Evolutionary conservation across 2,113 vertebrate genomes (phyloP).

Genomic region (Nibea coibor): DNA sequence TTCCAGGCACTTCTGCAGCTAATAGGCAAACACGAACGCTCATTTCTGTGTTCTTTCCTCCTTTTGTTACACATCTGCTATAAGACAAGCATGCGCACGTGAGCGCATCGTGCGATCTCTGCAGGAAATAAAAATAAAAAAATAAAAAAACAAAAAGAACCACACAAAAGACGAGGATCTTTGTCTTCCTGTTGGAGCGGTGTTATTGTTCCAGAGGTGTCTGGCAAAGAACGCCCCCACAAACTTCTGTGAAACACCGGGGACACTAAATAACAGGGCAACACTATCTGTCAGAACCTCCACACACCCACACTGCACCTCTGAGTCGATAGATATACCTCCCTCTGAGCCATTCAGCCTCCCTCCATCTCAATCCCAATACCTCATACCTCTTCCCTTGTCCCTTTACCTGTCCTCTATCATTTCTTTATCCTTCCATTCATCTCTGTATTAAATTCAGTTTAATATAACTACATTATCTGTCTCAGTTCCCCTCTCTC

Average conservation of each 20-base stretch:
- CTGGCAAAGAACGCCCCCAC: slow-evolving; percentile 47
- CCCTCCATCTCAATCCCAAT: slow-evolving; percentile 5
- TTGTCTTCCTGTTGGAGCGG: slow-evolving; percentile 44
- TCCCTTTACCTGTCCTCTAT: slow-evolving; percentile 20
- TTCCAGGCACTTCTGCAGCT: slow-evolving; percentile 43
- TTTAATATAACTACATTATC: not conserved
- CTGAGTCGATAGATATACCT: slow-evolving; percentile 36
- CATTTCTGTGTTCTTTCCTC: not conserved
- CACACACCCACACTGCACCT: slow-evolving; percentile 53
- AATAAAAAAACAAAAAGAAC: not conserved
- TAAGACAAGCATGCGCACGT: not conserved
- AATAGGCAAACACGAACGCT: slow-evolving; percentile 38
- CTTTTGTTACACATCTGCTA: slow-evolving; percentile 8
- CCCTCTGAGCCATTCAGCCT: slow-evolving; percentile 5
- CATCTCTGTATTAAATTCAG: slow-evolving; percentile 10
- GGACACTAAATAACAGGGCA: slow-evolving; percentile 71
- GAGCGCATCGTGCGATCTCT: not conserved
- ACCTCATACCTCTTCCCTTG: slow-evolving; percentile 5
- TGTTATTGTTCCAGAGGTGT: slow-evolving; percentile 58
- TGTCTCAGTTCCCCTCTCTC: not conserved
- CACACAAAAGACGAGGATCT: slow-evolving; percentile 3
- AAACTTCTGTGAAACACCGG: slow-evolving; percentile 48
- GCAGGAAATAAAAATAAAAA: slow-evolving; percentile 13
- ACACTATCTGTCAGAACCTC: slow-evolving; percentile 64
- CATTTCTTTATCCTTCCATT: not conserved